A percentile compares a stretch with the other conserved stretches of the same genome.
Conservation (phyloP, 2,888 invertebrate species). For the Folsomia candida region DNA sequence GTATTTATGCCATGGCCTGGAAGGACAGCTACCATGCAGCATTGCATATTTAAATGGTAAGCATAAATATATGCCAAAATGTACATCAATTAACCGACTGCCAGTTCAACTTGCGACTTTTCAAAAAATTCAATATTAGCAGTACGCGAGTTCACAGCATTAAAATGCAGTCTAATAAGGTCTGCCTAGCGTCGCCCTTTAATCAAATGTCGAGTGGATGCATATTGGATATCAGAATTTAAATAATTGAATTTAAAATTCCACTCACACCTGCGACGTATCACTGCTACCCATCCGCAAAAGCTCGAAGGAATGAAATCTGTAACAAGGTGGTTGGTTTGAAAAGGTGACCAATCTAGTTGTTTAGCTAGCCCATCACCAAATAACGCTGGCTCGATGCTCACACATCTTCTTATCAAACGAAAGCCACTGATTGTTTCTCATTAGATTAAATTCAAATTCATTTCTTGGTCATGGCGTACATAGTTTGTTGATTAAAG, state of each 20-base stretch:
- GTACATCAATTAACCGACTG: neutral
- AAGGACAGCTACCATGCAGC: too few species aligned
- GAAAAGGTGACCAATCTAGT: neutral
- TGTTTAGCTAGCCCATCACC: neutral
- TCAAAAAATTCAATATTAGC: neutral
- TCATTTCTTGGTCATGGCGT: neutral
- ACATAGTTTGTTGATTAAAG: slow-evolving; percentile 1
- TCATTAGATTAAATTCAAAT: slow-evolving; percentile 1
- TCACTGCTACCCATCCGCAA: neutral
- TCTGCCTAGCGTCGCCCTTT: neutral
- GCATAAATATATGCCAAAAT: too few species aligned
- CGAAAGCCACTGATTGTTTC: neutral
- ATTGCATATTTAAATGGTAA: too few species aligned
- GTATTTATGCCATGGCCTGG: neutral
- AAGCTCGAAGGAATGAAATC: neutral
- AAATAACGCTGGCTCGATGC: neutral
- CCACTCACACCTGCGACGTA: slow-evolving; percentile 14
- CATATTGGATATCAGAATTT: neutral
- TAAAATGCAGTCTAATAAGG: neutral
- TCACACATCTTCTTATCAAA: neutral
- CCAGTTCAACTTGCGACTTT: neutral
- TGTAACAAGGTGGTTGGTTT: neutral
- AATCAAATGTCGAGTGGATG: neutral
- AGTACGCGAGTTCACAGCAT: neutral
- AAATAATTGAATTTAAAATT: slow-evolving; percentile 32